Conservation (phyloP, 2,888 invertebrate genomes). For the Aelia acuminata region DNA sequence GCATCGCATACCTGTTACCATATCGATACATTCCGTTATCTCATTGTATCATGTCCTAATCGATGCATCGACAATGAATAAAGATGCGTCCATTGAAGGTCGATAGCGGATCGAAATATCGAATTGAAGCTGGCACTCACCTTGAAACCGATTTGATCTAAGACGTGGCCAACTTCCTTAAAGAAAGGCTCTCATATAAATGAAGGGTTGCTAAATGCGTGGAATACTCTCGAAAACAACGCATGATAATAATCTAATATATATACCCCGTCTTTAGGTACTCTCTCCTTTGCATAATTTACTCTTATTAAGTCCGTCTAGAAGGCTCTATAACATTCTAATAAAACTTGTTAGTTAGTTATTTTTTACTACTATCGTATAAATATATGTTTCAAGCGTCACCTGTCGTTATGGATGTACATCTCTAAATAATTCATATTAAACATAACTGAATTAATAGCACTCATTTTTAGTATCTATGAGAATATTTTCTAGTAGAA, state of each 20-base stretch:
- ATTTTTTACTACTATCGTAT: not conserved
- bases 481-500: no score
- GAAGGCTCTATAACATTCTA: not conserved
- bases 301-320: not conserved
- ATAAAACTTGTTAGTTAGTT: not conserved
- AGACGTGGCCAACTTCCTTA: no score
- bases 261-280: not conserved
- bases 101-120: not conserved
- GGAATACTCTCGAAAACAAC: no score
- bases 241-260: not conserved
- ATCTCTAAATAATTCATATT: no score
- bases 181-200: not conserved
- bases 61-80: not conserved
- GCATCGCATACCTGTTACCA: no score
- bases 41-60: no score
- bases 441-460: no score
- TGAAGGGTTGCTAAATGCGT: no score
- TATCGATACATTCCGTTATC: no score
- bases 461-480: no score
- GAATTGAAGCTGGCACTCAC: not conserved
- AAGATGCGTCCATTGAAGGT: not conserved
- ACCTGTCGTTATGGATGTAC: not conserved
- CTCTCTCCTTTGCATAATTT: not conserved
- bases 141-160: not conserved
- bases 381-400: not conserved